Percentiles rank a stretch among this genome's conserved stretches.
These are phyloP conservation scores for Disparrhopalites patrizii DNA, from an alignment of 2,888 invertebrate genomes.

Conservation along the genomic window DNA sequence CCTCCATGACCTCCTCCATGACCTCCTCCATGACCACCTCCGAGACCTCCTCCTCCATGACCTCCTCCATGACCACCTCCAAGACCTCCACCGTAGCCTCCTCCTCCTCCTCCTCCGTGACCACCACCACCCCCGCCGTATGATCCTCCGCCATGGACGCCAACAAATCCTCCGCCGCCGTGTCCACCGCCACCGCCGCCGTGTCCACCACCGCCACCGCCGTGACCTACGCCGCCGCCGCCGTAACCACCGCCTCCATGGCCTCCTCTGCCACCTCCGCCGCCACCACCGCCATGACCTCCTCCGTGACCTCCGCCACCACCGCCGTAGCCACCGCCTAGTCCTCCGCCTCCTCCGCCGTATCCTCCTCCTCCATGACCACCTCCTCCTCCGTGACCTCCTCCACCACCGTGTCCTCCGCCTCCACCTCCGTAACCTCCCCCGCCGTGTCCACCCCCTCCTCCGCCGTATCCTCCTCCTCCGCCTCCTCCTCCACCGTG, in stretches of 20 bases:
- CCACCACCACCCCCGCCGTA: not conserved
- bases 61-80: not conserved
- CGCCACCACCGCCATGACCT: not conserved
- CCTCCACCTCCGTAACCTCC: not conserved
- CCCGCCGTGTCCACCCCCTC: not conserved
- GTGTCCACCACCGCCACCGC: not conserved
- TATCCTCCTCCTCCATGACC: not conserved
- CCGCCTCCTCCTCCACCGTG: not conserved
- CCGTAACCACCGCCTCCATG: not conserved
- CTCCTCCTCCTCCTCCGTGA: not conserved
- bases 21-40: not conserved
- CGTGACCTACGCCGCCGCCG: not conserved
- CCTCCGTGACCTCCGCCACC: not conserved
- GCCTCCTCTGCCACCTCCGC: not conserved
- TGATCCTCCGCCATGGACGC: not conserved
- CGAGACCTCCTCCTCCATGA: not conserved
- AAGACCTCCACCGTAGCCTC: not conserved
- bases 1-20: slow-evolving; percentile 2
- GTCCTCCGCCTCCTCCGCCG: not conserved
- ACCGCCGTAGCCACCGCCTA: too few species aligned
- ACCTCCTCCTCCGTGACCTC: not conserved
- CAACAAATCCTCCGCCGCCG: not conserved
- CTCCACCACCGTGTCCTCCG: not conserved
- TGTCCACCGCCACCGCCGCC: not conserved
- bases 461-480: not conserved